A percentile compares a stretch with the other conserved stretches of the same genome.
Conservation (phyloP, 1,140 invertebrate species). For the Leptopilina clavipes region DNA sequence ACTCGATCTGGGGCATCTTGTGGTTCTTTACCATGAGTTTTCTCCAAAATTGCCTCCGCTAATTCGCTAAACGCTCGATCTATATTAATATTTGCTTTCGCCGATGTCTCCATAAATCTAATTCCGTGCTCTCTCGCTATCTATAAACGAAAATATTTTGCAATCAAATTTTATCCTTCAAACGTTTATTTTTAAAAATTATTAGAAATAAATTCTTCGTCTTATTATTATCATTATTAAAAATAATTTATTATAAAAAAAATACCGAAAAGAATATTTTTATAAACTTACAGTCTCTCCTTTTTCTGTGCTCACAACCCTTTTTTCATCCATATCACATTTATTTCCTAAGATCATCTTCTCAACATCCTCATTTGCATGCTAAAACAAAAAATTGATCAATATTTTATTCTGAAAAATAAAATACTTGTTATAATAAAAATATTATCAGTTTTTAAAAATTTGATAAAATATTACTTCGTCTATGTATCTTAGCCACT, state of each 20-base stretch:
- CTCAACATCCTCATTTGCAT: constrained; percentile 99
- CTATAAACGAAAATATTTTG: constrained; percentile 76
- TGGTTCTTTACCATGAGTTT: constrained; percentile 82
- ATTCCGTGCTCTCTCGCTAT: constrained; percentile 98
- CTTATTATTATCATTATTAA: background rate
- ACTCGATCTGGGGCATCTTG: constrained; percentile 82
- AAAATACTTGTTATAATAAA: background rate
- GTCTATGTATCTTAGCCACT: constrained; percentile 98
- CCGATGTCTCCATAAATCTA: constrained; percentile 99
- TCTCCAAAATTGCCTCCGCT: constrained; percentile 96
- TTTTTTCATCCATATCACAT: constrained; percentile 98
- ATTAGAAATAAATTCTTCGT: too few relatives aligned
- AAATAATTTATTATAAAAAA: background rate
- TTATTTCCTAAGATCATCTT: constrained; percentile 99
- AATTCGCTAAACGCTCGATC: constrained; percentile 97
- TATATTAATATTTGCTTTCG: constrained; percentile 98
- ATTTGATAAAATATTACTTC: constrained; percentile 78
- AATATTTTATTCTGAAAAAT: background rate
- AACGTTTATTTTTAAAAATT: background rate
- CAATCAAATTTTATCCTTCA: background rate
- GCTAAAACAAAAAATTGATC: constrained; percentile 77
- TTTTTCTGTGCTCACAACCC: constrained; percentile 92
- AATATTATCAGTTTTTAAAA: constrained; percentile 27
- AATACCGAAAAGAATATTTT: constrained; percentile 15
- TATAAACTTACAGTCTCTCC: constrained; percentile 86